Conservation (phyloP, 2,113 vertebrate genomes). For the Callocephalon fimbriatum region DNA sequence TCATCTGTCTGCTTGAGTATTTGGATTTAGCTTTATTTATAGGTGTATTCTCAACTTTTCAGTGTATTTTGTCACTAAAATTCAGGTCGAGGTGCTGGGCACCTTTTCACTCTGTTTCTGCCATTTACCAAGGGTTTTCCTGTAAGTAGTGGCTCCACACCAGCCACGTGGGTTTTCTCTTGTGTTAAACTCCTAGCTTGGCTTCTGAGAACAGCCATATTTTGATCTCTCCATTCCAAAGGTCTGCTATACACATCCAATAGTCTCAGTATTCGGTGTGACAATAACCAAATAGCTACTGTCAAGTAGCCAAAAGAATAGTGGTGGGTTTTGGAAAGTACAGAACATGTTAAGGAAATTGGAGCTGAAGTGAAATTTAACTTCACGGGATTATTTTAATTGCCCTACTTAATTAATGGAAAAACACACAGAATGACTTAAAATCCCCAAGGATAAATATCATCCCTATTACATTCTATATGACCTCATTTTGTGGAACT, state of each 20-base stretch:
- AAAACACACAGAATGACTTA: neutral
- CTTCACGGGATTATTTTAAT: conserved; percentile 7
- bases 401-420: neutral
- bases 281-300: neutral
- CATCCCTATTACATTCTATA: neutral
- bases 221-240: neutral
- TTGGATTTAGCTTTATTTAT: neutral
- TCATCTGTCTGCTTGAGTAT: neutral
- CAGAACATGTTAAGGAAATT: neutral
- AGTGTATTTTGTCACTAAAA: neutral
- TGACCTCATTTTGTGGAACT: neutral
- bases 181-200: neutral
- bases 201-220: neutral
- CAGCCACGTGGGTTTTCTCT: fast-evolving
- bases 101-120: neutral
- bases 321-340: neutral
- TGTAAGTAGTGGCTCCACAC: neutral
- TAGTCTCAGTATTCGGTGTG: neutral
- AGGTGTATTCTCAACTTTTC: neutral
- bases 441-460: neutral
- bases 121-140: neutral
- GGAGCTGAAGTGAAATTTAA: neutral
- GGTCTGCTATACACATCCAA: neutral
- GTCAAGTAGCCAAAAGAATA: neutral
- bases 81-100: neutral